Conservation (phyloP, 2,888 invertebrate species). For the Hyppa rectilinea region DNA sequence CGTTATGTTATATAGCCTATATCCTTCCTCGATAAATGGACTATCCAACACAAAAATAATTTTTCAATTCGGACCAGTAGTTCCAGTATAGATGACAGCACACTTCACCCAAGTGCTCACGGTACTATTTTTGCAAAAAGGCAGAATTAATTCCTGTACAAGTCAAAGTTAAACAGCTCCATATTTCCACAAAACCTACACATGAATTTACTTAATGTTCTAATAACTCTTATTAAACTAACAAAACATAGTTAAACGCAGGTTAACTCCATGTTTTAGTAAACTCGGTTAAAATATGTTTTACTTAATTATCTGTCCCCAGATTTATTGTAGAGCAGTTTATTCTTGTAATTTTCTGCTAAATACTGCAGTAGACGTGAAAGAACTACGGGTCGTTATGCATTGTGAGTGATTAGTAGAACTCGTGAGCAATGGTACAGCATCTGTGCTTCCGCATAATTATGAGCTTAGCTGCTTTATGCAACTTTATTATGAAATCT, state of each 20-base stretch:
- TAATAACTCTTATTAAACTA: conserved; percentile 46
- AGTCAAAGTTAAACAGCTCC: background rate
- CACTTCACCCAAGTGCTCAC: background rate
- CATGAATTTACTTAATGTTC: conserved; percentile 45
- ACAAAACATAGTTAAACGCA: conserved; percentile 38
- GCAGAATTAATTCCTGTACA: background rate
- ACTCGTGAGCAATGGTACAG: conserved; percentile 45
- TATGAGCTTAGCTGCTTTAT: conserved; percentile 14
- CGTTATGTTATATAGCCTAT: no score
- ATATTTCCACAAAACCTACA: conserved; percentile 3
- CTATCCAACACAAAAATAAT: no score
- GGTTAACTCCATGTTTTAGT: conserved; percentile 38
- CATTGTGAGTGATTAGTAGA: conserved; percentile 41
- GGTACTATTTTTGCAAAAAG: background rate
- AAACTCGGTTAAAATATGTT: conserved; percentile 41
- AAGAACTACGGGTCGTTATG: conserved; percentile 48
- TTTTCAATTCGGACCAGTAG: no score
- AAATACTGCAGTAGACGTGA: conserved; percentile 37
- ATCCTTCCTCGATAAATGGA: no score
- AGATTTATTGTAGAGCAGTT: conserved; percentile 44
- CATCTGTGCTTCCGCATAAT: conserved; percentile 40
- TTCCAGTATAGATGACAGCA: no score
- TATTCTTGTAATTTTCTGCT: conserved; percentile 45
- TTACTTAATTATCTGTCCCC: conserved; percentile 30
- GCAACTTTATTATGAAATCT: conserved; percentile 8